Conservation (phyloP, 2,113 vertebrate genomes). For the Lamprotornis superbus region DNA sequence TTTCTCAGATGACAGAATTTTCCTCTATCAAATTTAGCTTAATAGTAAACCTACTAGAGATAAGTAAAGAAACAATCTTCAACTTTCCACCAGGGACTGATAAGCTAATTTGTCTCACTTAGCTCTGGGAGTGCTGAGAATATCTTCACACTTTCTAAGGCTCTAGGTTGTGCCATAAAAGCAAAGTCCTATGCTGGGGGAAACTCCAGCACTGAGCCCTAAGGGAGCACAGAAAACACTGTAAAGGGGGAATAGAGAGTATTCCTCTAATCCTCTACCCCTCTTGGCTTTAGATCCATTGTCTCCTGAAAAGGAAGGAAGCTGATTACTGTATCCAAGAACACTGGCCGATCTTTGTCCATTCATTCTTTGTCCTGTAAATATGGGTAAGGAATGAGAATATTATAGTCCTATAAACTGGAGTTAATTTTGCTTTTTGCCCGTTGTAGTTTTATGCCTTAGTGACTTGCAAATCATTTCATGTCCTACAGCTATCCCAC, state of each 20-base stretch:
- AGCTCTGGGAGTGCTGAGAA: background rate
- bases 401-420: background rate
- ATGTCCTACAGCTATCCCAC: background rate
- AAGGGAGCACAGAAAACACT: background rate
- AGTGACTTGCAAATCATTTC: background rate
- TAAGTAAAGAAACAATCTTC: conserved; percentile 12
- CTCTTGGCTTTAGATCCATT: background rate
- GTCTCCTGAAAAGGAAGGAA: background rate
- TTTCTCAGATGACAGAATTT: conserved; percentile 32
- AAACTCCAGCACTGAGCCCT: background rate
- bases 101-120: conserved; percentile 1
- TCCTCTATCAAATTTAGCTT: conserved; percentile 7
- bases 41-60: conserved; percentile 8
- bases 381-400: background rate
- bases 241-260: background rate
- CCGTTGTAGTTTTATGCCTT: background rate
- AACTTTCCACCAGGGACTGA: background rate
- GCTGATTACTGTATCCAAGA: background rate
- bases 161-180: background rate
- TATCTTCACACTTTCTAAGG: background rate
- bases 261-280: background rate
- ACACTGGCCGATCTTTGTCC: background rate
- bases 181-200: background rate
- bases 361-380: background rate
- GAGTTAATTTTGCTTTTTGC: background rate